These are phyloP conservation scores for Centropristis striata DNA, from an alignment of 2,113 vertebrate genomes.

Conservation along the genomic window DNA sequence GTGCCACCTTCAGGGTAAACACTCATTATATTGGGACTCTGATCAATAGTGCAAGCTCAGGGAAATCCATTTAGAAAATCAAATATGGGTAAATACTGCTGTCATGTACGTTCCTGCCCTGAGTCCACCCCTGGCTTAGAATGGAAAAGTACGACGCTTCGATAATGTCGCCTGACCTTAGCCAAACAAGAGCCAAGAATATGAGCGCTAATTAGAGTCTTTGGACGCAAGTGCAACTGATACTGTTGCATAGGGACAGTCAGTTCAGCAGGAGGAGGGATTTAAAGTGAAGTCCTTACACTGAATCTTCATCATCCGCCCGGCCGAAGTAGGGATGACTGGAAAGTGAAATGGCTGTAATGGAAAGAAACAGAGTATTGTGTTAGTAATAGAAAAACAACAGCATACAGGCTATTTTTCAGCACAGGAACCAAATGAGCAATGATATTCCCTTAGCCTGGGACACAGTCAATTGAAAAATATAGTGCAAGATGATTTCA, in stretches of 20 bases:
- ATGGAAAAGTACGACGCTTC: conserved; percentile 41
- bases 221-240: background rate
- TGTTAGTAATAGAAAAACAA: conserved; percentile 41
- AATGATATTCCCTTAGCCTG: conserved; percentile 64
- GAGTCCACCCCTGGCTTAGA: conserved; percentile 51
- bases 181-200: conserved; percentile 23
- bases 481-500: conserved; percentile 70
- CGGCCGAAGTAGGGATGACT: conserved; percentile 95
- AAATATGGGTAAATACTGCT: conserved; percentile 82
- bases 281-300: conserved; percentile 87
- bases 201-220: conserved; percentile 9
- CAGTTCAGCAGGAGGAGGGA: conserved; percentile 2
- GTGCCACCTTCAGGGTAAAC: conserved; percentile 78
- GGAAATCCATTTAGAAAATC: conserved; percentile 80
- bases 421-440: conserved; percentile 61
- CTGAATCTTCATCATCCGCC: conserved; percentile 89
- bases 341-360: conserved; percentile 92
- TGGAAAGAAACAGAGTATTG: conserved; percentile 52
- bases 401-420: conserved; percentile 43
- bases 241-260: background rate
- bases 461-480: conserved; percentile 71
- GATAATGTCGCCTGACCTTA: conserved; percentile 5
- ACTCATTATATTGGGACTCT: conserved; percentile 71
- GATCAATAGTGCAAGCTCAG: conserved; percentile 79
- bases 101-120: conserved; percentile 62